Evolutionary conservation across 2,888 invertebrate genomes (phyloP).

Genomic region (Desoria tigrina): DNA sequence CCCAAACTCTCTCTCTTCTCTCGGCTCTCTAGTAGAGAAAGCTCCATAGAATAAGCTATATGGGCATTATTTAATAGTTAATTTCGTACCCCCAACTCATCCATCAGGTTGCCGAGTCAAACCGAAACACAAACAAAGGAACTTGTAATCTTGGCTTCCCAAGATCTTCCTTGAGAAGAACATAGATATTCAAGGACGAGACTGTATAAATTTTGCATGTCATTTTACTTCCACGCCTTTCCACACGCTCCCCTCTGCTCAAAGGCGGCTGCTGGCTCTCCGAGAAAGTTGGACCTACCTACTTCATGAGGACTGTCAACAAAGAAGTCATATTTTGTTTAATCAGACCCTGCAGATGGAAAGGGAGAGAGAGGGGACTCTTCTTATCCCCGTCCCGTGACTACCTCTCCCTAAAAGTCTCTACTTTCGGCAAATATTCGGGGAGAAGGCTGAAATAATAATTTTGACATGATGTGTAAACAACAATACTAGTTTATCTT

Average conservation of each 20-base stretch:
- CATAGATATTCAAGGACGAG: neutral
- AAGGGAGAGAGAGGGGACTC: conserved; percentile 16
- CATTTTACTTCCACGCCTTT: neutral
- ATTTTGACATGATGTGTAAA: too few species aligned
- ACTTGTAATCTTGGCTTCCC: neutral
- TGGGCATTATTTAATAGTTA: conserved; percentile 18
- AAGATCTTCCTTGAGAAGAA: neutral
- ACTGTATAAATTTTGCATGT: neutral
- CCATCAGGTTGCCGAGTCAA: conserved; percentile 15
- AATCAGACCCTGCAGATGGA: conserved; percentile 13
- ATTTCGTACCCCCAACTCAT: conserved; percentile 13
- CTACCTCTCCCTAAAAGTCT: conserved; percentile 11
- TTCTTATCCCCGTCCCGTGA: neutral
- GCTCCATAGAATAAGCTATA: neutral
- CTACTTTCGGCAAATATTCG: too few species aligned
- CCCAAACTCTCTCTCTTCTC: neutral
- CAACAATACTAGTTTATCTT: too few species aligned
- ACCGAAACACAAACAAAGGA: conserved; percentile 7
- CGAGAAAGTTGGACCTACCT: too few species aligned
- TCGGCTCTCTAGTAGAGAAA: neutral
- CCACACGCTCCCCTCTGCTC: neutral
- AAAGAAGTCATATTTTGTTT: too few species aligned
- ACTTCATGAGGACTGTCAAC: too few species aligned
- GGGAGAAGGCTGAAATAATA: conserved; percentile 2
- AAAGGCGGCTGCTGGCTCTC: too few species aligned